Base-by-base conservation (phyloP, 2,113 vertebrate genomes). In the Podiceps cristatus region DNA sequence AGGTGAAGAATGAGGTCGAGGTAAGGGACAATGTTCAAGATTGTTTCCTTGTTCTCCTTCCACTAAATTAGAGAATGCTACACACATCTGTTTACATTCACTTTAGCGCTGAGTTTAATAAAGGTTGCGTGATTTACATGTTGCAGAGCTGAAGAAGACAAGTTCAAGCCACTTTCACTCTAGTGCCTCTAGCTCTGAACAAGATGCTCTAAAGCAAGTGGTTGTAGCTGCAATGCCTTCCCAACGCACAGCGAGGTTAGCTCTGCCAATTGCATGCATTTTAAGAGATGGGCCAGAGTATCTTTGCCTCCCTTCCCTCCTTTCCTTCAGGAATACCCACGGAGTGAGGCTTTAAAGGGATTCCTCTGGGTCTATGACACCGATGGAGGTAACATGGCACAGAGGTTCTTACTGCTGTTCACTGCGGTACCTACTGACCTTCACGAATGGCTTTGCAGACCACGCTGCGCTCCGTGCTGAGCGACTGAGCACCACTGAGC, bases 301-400 rank as follows among this genome's bases (percentile, higher is more conserved):
- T 63, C 74, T 78, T 78, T 49, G 27, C 24, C 42, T 4, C 15
- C 56, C 10, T 62, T 69, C 42, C 33, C 50, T 71, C 40, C 27
- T 63, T 64, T 19, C 35, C 69, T 62, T 71, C 78, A 85, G 60
- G 69, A 90, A 33, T 7, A 20, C 11, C 29, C 69, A 33, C 0
- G 0, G 45, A 74, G 20, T 5, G 69, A 31, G 7, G 18, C 5
- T 67, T 62, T 5, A 24, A 35, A 73, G 45, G 47, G 40, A 29
- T 63, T 78, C 37, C 31, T 58, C 82, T 20, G 44, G 14, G 22
- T 47, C 80, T 64, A 2, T 27, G 42, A 45, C 19, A 27, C 20
- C 0, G 0, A 22, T 16, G 37, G 40, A 72, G 37, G 11, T 14
- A 9, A 9, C 5, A 13, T 0, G 10, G 50, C 1, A 2, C 60